These are phyloP conservation scores for Sigmodon hispidus DNA, from an alignment of 2,113 vertebrate species.

Conservation along the genomic window DNA sequence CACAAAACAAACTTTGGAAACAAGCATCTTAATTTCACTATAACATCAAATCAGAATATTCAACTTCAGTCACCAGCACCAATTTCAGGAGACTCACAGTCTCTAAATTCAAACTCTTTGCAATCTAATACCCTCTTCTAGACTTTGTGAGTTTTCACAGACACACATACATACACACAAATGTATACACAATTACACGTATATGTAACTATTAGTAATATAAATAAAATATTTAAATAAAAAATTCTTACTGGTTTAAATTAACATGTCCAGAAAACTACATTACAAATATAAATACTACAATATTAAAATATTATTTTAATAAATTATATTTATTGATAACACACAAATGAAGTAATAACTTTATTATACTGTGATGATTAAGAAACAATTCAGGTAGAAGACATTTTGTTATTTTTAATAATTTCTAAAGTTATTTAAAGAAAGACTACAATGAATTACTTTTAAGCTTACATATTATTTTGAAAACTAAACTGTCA, in stretches of 20 bases:
- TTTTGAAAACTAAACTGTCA: neutral
- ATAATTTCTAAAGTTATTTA: neutral
- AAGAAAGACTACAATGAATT: rapidly evolving
- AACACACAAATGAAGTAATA: neutral
- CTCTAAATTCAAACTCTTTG: neutral
- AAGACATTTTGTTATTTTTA: neutral
- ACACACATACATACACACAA: neutral
- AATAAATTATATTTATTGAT: neutral
- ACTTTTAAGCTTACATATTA: neutral
- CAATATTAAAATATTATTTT: neutral
- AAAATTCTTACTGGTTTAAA: neutral
- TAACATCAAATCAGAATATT: neutral
- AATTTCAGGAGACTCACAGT: rapidly evolving
- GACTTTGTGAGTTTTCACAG: neutral
- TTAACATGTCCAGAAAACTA: neutral
- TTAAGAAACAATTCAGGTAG: neutral
- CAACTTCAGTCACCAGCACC: neutral
- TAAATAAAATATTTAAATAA: neutral
- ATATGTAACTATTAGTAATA: neutral
- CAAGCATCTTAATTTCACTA: neutral
- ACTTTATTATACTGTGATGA: neutral
- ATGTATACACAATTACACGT: neutral
- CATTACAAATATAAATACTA: neutral
- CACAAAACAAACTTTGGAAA: neutral
- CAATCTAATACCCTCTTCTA: neutral